These are phyloP conservation scores for Nylanderia fulva DNA, from an alignment of 1,140 invertebrate genomes.

Conservation along the genomic window DNA sequence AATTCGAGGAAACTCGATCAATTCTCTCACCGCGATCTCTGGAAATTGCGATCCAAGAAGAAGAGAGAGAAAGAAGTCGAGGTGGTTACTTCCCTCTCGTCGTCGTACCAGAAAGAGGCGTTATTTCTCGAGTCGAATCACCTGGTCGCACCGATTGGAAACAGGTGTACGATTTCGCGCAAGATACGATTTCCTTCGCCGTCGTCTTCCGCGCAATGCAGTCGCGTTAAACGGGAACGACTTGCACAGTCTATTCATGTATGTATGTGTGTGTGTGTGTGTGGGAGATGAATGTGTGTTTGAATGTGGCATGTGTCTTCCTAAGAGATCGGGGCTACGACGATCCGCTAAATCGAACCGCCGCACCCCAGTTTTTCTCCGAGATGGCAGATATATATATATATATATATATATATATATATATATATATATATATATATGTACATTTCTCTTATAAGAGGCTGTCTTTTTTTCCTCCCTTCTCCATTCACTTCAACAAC, in stretches of 20 bases:
- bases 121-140: constrained; percentile 29
- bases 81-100: neutral
- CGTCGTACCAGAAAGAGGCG: constrained; percentile 8
- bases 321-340: constrained; percentile 10
- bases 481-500: constrained; percentile 6
- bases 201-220: neutral
- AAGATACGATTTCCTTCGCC: neutral
- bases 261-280: neutral
- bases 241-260: constrained; percentile 2
- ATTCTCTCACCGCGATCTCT: neutral
- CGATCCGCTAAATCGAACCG: constrained; percentile 2
- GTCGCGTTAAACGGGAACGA: constrained; percentile 12
- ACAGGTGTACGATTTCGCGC: constrained; percentile 15
- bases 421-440: neutral
- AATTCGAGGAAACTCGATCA: no score
- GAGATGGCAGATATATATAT: constrained; percentile 5
- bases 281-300: neutral
- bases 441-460: neutral
- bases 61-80: neutral
- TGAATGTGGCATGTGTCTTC: neutral
- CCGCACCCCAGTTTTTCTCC: neutral
- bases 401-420: no score
- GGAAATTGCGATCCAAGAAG: neutral
- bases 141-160: constrained; percentile 13
- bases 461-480: neutral